Evolutionary conservation across 2,888 invertebrate genomes (phyloP), one percentile per base, ranked within the genome.

Genomic region (Epistrophella euchroma): DNA sequence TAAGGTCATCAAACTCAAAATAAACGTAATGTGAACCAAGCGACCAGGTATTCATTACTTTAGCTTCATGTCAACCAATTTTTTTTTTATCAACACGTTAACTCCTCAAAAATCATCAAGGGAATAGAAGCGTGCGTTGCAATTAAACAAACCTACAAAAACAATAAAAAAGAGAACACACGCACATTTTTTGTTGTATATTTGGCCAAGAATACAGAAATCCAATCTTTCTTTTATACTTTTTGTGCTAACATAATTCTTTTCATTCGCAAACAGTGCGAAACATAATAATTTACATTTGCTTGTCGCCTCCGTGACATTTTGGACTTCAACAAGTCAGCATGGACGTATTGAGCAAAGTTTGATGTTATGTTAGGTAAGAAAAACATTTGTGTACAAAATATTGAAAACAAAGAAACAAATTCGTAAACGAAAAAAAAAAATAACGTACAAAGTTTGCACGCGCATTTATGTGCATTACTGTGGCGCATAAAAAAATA

Each of bases 241-340:
- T 35, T 55, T 72, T 66, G 35, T 60, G 15, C 10, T n/a, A 43
- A 62, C 62, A 62, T 28, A 43, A 62, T 28, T 47, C 22, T 70
- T 25, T 50, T 47, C 70, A 45, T 43, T 68, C 62, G 73, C 68
- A 58, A 77, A 81, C 62, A 73, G 56, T 56, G 73, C 73, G 55
- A 74, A 74, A 73, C 62, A 77, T 68, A 56, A 77, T 72, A 64
- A 60, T 73, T 77, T 86, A 81, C 77, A 86, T 73, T 76, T 40
- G 74, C 56, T 68, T 86, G 81, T 66, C 81, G 77, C 50, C 47
- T 47, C 28, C 52, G 62, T 72, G 66, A 72, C 76, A 78, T 74
- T 62, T 60, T 68, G 68, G 52, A 52, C 52, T 47, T 37, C 32
- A 68, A 68, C 66, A 68, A 68, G 50, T 68, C 68, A 68, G 52